Evolutionary conservation across 2,113 vertebrate species (phyloP).

Genomic region (Sarotherodon lohbergeri): DNA sequence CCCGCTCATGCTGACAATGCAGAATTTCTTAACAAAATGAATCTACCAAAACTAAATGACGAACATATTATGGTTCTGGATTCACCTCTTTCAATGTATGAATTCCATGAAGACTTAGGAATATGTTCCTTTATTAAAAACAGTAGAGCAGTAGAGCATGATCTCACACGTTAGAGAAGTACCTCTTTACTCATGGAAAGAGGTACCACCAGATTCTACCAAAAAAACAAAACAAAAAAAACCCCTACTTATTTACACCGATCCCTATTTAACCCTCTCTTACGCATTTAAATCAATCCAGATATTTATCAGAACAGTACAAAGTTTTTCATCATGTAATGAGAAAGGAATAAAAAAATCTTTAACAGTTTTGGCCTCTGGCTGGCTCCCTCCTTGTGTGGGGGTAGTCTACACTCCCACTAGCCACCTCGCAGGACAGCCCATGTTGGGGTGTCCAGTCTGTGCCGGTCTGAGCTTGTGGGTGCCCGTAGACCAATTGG

Average conservation of each 20-base stretch:
- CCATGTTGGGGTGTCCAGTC: too few species aligned
- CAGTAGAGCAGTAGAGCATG: neutral
- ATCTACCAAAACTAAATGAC: neutral
- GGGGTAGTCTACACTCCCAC: too few species aligned
- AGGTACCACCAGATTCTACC: neutral
- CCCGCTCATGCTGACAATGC: neutral
- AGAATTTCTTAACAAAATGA: neutral
- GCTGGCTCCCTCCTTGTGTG: too few species aligned
- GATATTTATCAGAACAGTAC: neutral
- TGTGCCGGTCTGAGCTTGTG: too few species aligned
- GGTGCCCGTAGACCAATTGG: too few species aligned
- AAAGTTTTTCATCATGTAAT: neutral
- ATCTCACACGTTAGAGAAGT: neutral
- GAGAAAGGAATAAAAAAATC: neutral
- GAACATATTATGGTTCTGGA: neutral
- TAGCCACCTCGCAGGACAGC: too few species aligned
- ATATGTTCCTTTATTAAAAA: neutral
- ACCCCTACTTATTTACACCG: rapidly evolving
- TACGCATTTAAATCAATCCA: neutral
- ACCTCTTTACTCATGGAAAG: neutral
- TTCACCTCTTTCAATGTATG: neutral
- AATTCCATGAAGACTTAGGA: neutral
- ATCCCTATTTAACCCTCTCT: neutral
- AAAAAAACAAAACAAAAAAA: neutral
- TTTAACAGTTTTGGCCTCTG: too few species aligned